These are phyloP conservation scores for Polia nebulosa DNA, from an alignment of 2,888 invertebrate species.

Conservation along the genomic window DNA sequence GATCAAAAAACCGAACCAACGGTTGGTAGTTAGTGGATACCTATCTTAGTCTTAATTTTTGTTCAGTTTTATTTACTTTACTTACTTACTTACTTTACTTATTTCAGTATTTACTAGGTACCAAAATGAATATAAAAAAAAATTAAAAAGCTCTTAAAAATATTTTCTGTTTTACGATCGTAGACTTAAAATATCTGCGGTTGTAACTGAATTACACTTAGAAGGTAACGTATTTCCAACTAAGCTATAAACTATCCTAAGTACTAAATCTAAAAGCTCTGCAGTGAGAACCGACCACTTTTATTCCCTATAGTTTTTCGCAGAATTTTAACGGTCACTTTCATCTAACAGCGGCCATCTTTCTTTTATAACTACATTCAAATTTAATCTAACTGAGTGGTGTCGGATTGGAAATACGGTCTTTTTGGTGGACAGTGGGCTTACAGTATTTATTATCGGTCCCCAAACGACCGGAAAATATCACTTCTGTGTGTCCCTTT, in stretches of 20 bases:
- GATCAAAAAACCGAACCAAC: no score
- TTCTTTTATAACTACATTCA: slow-evolving; percentile 80
- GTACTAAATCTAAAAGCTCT: slow-evolving; percentile 52
- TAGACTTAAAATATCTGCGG: slow-evolving; percentile 22
- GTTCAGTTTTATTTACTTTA: no score
- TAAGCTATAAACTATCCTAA: slow-evolving; percentile 43
- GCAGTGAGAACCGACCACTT: slow-evolving; percentile 26
- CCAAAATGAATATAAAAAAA: slow-evolving; percentile 11
- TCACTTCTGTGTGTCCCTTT: slow-evolving; percentile 60
- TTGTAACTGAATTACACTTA: slow-evolving; percentile 38
- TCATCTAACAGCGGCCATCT: slow-evolving; percentile 62
- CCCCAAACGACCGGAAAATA: slow-evolving; percentile 66
- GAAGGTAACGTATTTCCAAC: slow-evolving; percentile 29
- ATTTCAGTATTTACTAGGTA: neutral
- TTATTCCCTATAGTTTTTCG: slow-evolving; percentile 49
- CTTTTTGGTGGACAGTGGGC: slow-evolving; percentile 72
- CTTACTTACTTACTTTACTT: neutral
- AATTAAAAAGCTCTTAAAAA: slow-evolving; percentile 25
- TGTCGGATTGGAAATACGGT: slow-evolving; percentile 78
- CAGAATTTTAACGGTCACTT: slow-evolving; percentile 57
- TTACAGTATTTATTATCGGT: slow-evolving; percentile 68
- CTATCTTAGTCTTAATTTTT: no score
- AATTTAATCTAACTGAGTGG: slow-evolving; percentile 86
- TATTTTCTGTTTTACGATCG: slow-evolving; percentile 43
- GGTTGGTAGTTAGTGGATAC: no score